Percentiles rank a stretch among this genome's conserved stretches.
Conservation (phyloP, 2,888 invertebrate genomes). For the Eupithecia insigniata region DNA sequence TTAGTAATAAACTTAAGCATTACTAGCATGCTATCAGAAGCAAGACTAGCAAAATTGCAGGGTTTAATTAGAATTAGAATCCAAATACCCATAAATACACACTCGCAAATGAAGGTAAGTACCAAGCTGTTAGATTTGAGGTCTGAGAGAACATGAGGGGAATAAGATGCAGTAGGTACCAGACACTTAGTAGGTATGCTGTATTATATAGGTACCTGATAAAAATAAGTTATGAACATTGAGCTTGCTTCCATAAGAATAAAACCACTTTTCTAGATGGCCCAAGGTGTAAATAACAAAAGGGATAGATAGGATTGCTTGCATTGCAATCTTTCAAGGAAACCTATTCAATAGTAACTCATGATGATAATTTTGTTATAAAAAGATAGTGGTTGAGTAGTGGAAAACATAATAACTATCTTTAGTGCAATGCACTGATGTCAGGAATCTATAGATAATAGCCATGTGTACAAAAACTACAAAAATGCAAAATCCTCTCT, state of each 20-base stretch:
- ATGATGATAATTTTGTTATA: neutral
- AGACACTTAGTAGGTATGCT: too few relatives aligned
- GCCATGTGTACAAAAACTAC: neutral
- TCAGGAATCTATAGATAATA: neutral
- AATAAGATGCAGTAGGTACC: neutral
- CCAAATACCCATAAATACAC: neutral
- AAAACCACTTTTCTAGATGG: neutral
- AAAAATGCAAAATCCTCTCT: neutral
- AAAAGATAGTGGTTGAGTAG: neutral
- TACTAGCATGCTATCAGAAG: neutral
- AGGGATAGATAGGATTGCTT: neutral
- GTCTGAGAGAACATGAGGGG: neutral
- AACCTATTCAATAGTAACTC: neutral
- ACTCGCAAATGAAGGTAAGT: too few relatives aligned
- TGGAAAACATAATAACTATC: neutral
- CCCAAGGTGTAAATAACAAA: neutral
- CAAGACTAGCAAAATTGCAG: neutral
- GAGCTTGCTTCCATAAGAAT: neutral
- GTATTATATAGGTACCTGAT: neutral
- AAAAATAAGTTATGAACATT: neutral
- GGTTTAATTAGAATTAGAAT: neutral
- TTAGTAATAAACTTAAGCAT: neutral
- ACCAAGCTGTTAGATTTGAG: neutral
- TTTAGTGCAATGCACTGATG: neutral
- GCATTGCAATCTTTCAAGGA: neutral